Evolutionary conservation across 1,140 invertebrate species (phyloP).

Genomic region (Aporrectodea caliginosa): DNA sequence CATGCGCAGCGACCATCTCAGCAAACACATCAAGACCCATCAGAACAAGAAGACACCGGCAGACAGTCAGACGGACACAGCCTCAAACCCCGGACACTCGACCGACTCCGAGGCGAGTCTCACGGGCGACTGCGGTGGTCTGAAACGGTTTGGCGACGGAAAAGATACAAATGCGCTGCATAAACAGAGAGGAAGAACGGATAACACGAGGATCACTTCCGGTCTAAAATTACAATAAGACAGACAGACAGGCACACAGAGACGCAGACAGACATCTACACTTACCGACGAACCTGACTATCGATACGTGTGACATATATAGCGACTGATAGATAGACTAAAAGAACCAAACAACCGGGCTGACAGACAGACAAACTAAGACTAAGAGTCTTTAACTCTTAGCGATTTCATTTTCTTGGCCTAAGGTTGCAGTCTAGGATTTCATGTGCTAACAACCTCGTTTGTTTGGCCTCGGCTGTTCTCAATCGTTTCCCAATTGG

Average conservation of each 20-base stretch:
- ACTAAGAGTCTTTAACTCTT: too few relatives aligned
- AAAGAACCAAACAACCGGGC: background rate
- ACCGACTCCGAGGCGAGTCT: background rate
- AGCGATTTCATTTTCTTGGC: too few relatives aligned
- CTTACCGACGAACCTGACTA: background rate
- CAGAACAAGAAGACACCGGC: constrained; percentile 34
- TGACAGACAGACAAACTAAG: background rate
- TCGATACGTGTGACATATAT: background rate
- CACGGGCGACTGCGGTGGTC: background rate
- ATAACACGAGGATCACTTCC: background rate
- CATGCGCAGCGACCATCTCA: constrained; percentile 70
- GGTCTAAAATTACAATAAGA: background rate
- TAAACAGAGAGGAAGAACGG: background rate
- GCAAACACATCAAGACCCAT: constrained; percentile 54
- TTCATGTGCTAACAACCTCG: background rate
- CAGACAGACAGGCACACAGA: background rate
- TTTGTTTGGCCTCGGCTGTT: background rate
- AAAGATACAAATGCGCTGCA: background rate
- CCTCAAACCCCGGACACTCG: background rate
- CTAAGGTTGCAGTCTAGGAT: background rate
- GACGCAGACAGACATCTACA: background rate
- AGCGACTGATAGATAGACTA: background rate
- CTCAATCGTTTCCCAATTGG: too few relatives aligned
- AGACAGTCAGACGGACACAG: background rate
- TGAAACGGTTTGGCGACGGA: background rate